These are phyloP conservation scores for Gorsachius goisagi DNA, from an alignment of 2,113 vertebrate genomes.

Conservation along the genomic window DNA sequence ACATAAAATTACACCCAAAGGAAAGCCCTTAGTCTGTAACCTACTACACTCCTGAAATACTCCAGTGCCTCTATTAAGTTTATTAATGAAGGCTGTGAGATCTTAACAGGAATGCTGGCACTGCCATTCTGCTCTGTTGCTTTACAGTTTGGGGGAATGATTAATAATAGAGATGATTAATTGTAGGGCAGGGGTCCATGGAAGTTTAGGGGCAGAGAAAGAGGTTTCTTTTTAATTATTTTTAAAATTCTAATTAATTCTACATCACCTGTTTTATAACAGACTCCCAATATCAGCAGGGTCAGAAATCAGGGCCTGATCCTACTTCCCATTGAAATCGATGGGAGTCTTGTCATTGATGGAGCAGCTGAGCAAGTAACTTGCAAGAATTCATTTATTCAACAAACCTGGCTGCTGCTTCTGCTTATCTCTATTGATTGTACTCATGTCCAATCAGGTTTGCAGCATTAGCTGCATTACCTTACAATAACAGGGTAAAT, in stretches of 20 bases:
- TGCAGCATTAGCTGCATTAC: slow-evolving; percentile 33
- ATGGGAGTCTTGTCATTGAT: slow-evolving; percentile 54
- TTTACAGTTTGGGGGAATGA: not conserved
- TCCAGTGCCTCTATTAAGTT: not conserved
- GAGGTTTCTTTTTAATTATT: not conserved
- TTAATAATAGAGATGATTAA: slow-evolving; percentile 3
- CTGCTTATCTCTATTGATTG: slow-evolving; percentile 61
- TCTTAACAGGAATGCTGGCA: not conserved
- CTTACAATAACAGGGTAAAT: slow-evolving; percentile 42
- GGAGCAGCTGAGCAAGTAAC: slow-evolving; percentile 49
- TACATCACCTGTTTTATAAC: not conserved
- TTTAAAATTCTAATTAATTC: not conserved
- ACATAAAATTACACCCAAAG: slow-evolving; percentile 18
- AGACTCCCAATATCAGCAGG: not conserved
- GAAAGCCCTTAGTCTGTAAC: slow-evolving; percentile 1
- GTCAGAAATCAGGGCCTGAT: slow-evolving; percentile 54
- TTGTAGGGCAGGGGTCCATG: not conserved
- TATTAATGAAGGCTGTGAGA: slow-evolving; percentile 38
- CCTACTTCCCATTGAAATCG: slow-evolving; percentile 29
- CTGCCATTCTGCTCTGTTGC: not conserved
- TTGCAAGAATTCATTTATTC: slow-evolving; percentile 64
- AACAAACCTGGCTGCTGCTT: slow-evolving; percentile 54
- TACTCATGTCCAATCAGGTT: slow-evolving; percentile 42
- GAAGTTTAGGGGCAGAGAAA: not conserved
- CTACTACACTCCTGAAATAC: not conserved